Evolutionary conservation across 1,140 invertebrate genomes (phyloP).

Genomic region (Magallana angulata): DNA sequence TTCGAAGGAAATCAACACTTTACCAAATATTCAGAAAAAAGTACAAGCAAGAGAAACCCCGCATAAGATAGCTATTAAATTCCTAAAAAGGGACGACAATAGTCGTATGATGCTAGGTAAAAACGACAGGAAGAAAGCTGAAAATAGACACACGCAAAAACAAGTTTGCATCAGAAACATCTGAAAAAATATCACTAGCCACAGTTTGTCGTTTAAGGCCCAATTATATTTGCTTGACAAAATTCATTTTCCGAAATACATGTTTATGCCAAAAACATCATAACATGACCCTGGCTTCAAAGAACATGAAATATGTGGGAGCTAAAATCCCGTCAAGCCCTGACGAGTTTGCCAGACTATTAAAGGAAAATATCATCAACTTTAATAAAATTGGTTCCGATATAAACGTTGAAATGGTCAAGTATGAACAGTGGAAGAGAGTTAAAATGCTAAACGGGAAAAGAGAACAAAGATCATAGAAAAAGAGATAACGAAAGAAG

Average conservation of each 20-base stretch:
- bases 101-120: conserved; percentile 50
- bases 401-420: too few species aligned
- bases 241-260: conserved; percentile 38
- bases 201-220: conserved; percentile 24
- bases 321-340: conserved; percentile 35
- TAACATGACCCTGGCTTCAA: conserved; percentile 45
- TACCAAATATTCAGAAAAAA: conserved; percentile 14
- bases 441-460: conserved; percentile 28
- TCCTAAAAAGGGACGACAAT: conserved; percentile 53
- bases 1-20: conserved; percentile 2
- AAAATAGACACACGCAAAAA: conserved; percentile 13
- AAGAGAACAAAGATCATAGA: conserved; percentile 41
- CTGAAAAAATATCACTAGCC: conserved; percentile 25
- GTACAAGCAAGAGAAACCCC: background rate
- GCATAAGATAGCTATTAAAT: background rate
- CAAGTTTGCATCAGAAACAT: conserved; percentile 23
- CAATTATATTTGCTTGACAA: conserved; percentile 16
- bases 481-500: conserved; percentile 14
- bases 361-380: background rate
- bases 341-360: conserved; percentile 37
- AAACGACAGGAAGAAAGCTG: conserved; percentile 41
- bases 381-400: too few species aligned
- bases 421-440: conserved; percentile 44
- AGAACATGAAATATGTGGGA: conserved; percentile 24
- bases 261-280: conserved; percentile 55